phyloP scores from a whole-genome alignment of 2,797 vertebrate genomes.

The Tokudaia tokunoshimensis region DNA sequence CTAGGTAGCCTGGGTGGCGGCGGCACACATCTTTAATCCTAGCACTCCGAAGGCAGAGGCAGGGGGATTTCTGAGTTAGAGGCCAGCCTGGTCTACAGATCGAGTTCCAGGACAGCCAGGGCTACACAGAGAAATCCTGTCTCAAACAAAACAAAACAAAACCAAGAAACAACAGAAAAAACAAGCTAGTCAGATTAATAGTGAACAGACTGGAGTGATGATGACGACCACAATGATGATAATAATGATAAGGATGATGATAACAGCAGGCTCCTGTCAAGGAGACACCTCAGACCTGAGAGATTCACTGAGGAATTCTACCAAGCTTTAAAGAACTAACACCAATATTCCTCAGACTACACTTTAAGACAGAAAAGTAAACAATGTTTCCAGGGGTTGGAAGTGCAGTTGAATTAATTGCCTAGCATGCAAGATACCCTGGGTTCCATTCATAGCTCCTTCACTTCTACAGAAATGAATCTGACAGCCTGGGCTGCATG shows the following conservation, averaged over 20 bases:
- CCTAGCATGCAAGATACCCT: background rate
- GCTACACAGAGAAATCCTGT: background rate
- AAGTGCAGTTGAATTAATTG: background rate
- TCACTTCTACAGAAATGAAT: background rate
- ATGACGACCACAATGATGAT: background rate
- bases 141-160: background rate
- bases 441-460: background rate
- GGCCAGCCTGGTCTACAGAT: background rate
- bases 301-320: background rate
- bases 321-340: background rate
- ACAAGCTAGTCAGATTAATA: background rate
- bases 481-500: background rate
- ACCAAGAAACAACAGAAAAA: background rate
- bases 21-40: too few species aligned
- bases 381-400: background rate
- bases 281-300: background rate
- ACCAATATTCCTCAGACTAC: background rate
- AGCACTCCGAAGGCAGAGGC: too few species aligned
- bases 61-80: background rate
- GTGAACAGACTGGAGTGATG: background rate
- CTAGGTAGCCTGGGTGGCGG: background rate
- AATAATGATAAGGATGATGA: background rate
- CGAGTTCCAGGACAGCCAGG: background rate
- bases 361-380: background rate
- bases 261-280: background rate